A percentile compares a stretch with the other conserved stretches of the same genome.
These are phyloP conservation scores for Phyllopteryx taeniolatus DNA, from an alignment of 2,113 vertebrate species.

Conservation along the genomic window DNA sequence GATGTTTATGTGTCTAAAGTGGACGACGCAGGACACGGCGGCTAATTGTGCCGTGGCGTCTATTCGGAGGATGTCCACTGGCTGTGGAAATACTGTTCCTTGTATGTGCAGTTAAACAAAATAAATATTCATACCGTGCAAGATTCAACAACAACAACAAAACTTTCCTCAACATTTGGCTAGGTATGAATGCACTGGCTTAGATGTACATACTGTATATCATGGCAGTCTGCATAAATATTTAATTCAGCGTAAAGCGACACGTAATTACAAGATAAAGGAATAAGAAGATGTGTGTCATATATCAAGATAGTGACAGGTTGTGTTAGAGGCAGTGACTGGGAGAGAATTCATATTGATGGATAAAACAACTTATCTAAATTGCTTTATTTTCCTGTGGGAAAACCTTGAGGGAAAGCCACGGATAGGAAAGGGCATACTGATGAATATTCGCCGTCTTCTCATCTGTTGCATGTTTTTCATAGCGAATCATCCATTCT, in stretches of 20 bases:
- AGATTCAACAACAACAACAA: too few relatives aligned
- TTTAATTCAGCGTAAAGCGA: not conserved
- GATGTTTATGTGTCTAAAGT: too few relatives aligned
- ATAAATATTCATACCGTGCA: too few relatives aligned
- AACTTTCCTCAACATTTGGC: too few relatives aligned
- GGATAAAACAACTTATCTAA: not conserved
- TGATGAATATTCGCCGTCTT: not conserved
- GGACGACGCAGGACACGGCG: too few relatives aligned
- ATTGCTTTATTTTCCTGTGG: not conserved
- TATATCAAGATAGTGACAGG: not conserved
- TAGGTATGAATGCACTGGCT: not conserved
- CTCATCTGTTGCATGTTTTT: slow-evolving; percentile 2
- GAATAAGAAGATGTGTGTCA: not conserved
- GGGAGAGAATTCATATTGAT: not conserved
- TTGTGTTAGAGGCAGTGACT: not conserved
- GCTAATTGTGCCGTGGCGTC: too few relatives aligned
- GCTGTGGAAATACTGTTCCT: too few relatives aligned
- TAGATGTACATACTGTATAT: not conserved
- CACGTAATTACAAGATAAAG: not conserved
- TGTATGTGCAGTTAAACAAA: too few relatives aligned
- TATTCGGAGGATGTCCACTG: too few relatives aligned
- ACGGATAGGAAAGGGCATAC: not conserved
- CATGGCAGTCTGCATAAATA: not conserved
- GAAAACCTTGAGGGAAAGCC: not conserved
- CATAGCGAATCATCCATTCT: not conserved